phyloP scores from a whole-genome alignment of 1,140 invertebrate genomes.

The Colletes gigas region DNA sequence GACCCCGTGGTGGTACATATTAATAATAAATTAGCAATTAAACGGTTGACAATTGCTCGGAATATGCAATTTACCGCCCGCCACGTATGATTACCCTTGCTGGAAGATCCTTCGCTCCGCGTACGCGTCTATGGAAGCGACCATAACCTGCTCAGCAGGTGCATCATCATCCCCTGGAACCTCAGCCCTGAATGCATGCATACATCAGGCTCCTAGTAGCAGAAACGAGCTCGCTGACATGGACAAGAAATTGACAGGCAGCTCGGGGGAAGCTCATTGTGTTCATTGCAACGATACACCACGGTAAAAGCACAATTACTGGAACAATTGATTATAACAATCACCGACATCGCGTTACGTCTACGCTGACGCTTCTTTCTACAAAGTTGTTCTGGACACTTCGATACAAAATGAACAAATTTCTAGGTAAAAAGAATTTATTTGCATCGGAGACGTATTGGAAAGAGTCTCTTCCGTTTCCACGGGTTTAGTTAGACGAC shows the following conservation, averaged over 20 bases:
- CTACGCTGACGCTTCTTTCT: too few relatives aligned
- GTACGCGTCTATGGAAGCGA: background rate
- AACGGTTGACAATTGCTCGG: background rate
- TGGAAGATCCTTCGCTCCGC: background rate
- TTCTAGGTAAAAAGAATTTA: constrained; percentile 16
- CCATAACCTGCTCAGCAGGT: background rate
- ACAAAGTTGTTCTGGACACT: too few relatives aligned
- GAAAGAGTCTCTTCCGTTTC: background rate
- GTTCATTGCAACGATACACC: background rate
- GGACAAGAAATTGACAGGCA: background rate
- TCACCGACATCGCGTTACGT: too few relatives aligned
- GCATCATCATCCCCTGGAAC: constrained; percentile 5
- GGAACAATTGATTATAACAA: too few relatives aligned
- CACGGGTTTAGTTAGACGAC: background rate
- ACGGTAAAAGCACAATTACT: too few relatives aligned
- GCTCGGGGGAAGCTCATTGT: background rate
- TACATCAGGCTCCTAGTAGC: background rate
- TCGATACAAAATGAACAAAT: too few relatives aligned
- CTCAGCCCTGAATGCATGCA: background rate
- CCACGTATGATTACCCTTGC: background rate
- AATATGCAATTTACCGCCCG: background rate
- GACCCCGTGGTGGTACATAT: background rate
- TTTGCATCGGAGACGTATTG: background rate
- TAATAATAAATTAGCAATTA: background rate
- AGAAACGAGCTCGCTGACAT: background rate